phyloP scores from a whole-genome alignment of 2,888 invertebrate species.

The Eupithecia inturbata region DNA sequence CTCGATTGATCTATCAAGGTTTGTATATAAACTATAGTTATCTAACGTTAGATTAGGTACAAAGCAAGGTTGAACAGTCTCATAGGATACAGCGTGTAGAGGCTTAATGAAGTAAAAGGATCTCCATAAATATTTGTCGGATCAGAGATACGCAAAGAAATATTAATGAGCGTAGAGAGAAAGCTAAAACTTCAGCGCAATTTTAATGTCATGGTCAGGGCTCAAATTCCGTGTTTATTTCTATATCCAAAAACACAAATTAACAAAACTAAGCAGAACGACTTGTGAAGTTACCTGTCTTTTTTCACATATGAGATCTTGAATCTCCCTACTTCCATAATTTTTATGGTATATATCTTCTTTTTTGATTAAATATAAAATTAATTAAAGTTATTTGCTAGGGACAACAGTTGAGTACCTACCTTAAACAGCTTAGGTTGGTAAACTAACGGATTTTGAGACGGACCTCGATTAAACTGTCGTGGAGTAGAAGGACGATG shows the following conservation, averaged over 20 bases:
- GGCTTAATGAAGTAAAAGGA: neutral
- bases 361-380: neutral
- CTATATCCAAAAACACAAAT: too few species aligned
- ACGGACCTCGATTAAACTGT: slow-evolving; percentile 52
- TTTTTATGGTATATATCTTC: neutral
- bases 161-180: too few species aligned
- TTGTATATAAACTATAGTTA: neutral
- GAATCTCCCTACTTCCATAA: neutral
- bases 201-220: too few species aligned
- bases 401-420: neutral
- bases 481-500: slow-evolving; percentile 42
- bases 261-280: too few species aligned
- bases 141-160: neutral
- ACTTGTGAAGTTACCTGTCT: too few species aligned
- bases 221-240: too few species aligned
- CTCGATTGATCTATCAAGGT: neutral
- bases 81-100: neutral
- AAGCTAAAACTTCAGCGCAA: too few species aligned
- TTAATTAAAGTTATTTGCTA: neutral
- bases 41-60: too few species aligned
- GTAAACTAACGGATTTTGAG: slow-evolving; percentile 51
- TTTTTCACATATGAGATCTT: neutral
- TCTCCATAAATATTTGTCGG: neutral
- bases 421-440: neutral
- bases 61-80: too few species aligned